phyloP scores from a whole-genome alignment of 2,888 invertebrate species.

The Trichogramma evanescens region DNA sequence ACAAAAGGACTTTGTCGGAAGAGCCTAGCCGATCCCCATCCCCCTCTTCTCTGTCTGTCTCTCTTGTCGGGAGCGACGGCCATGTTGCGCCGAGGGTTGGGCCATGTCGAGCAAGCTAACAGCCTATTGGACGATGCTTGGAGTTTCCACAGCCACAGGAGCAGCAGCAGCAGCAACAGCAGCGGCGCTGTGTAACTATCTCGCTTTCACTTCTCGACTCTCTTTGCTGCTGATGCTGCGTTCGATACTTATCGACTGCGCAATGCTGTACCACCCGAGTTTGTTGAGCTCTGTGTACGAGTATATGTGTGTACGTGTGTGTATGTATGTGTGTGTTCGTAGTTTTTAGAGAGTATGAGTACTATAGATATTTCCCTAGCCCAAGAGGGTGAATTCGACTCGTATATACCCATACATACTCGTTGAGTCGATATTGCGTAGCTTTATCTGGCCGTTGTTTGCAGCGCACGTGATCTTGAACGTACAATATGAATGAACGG shows the following conservation, averaged over 20 bases:
- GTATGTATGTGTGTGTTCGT: not conserved
- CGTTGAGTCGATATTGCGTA: no score
- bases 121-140: constrained; percentile 40
- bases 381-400: no score
- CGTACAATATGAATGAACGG: no score
- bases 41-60: not conserved
- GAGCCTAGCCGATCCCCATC: constrained; percentile 29
- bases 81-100: constrained; percentile 46
- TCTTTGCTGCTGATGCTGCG: constrained; percentile 11
- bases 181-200: constrained; percentile 1
- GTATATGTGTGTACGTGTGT: not conserved
- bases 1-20: no score
- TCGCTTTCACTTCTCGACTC: constrained; percentile 6
- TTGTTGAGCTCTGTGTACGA: constrained; percentile 17
- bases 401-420: no score
- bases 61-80: constrained; percentile 33
- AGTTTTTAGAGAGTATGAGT: not conserved
- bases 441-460: no score
- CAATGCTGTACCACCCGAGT: constrained; percentile 3
- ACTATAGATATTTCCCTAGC: no score
- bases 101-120: constrained; percentile 40
- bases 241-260: not conserved
- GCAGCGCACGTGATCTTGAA: not conserved
- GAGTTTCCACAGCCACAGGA: not conserved
- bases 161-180: constrained; percentile 1